A percentile compares a stretch with the other conserved stretches of the same genome.
Evolutionary conservation across 2,113 vertebrate genomes (phyloP).

Genomic region (Laterallus jamaicensis): DNA sequence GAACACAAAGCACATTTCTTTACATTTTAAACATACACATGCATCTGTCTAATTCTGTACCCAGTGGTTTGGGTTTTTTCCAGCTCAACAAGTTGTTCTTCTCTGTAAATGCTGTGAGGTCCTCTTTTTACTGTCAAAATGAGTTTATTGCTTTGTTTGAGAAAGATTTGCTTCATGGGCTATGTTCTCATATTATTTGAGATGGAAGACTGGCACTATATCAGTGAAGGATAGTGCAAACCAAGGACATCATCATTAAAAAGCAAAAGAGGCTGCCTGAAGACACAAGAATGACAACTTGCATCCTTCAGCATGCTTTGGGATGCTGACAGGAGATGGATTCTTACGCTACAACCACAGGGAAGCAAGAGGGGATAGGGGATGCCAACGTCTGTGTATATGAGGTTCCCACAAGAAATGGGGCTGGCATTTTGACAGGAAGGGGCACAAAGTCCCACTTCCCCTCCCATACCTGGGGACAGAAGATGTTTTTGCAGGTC

Average conservation of each 20-base stretch:
- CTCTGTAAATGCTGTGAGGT: background rate
- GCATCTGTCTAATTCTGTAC: background rate
- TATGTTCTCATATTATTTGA: background rate
- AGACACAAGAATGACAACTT: background rate
- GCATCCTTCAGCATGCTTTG: background rate
- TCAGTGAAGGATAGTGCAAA: background rate
- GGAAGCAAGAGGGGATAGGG: background rate
- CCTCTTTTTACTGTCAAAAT: background rate
- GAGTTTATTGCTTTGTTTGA: background rate
- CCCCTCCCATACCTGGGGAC: background rate
- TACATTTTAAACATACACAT: background rate
- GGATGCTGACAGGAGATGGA: background rate
- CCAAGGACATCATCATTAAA: background rate
- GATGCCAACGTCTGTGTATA: background rate
- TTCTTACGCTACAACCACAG: fast-evolving
- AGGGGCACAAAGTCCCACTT: background rate
- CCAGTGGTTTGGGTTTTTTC: background rate
- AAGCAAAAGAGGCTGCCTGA: background rate
- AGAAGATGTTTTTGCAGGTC: fast-evolving
- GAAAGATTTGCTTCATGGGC: background rate
- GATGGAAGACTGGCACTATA: background rate
- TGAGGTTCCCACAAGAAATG: background rate
- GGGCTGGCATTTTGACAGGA: background rate
- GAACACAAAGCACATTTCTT: background rate
- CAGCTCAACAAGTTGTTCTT: background rate